Evolutionary conservation across 1,140 invertebrate species (phyloP).

Genomic region (Hylaeus volcanicus): DNA sequence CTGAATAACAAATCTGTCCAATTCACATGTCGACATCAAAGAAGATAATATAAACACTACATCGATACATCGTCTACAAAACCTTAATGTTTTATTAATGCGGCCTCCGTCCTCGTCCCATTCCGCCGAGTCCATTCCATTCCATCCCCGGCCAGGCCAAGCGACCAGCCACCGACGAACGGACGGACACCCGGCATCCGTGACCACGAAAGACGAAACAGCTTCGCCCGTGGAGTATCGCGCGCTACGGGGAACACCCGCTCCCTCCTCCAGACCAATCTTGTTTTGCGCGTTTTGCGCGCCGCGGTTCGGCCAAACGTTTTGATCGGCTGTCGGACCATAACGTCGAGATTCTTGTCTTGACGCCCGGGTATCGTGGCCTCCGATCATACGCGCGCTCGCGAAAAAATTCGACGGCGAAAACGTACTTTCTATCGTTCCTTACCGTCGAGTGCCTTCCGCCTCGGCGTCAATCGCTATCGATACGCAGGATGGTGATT

Average conservation of each 20-base stretch:
- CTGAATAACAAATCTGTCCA: conserved; percentile 82
- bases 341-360: conserved; percentile 56
- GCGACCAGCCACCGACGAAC: conserved; percentile 10
- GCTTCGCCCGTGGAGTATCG: conserved; percentile 32
- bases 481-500: too few relatives aligned
- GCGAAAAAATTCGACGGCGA: conserved; percentile 13
- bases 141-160: conserved; percentile 45
- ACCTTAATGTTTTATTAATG: conserved; percentile 82
- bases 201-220: conserved; percentile 57
- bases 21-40: conserved; percentile 82
- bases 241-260: conserved; percentile 59
- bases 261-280: not conserved
- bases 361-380: conserved; percentile 40
- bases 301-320: conserved; percentile 27
- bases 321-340: conserved; percentile 44
- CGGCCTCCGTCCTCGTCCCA: conserved; percentile 67
- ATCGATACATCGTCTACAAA: conserved; percentile 81
- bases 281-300: conserved; percentile 51
- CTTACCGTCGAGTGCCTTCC: too few relatives aligned
- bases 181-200: conserved; percentile 35
- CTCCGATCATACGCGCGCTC: conserved; percentile 3
- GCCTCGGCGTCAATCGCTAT: too few relatives aligned
- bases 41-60: conserved; percentile 82
- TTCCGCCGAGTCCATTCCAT: conserved; percentile 43
- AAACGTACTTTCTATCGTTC: not conserved